Evolutionary conservation across 2,113 vertebrate genomes (phyloP).

Genomic region (Pionites leucogaster): DNA sequence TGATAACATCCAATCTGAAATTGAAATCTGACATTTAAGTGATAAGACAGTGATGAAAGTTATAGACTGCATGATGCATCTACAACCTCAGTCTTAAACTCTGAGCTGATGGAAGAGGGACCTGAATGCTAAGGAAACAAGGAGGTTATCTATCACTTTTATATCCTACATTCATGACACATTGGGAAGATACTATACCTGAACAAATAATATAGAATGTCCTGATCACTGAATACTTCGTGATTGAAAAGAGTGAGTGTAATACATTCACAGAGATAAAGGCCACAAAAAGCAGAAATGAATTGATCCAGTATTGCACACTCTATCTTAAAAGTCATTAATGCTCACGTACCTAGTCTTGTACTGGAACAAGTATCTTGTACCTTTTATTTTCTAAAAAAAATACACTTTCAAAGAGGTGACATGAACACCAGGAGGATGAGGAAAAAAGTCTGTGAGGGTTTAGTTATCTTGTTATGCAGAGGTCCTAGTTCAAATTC

Average conservation of each 20-base stretch:
- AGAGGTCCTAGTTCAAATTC: neutral
- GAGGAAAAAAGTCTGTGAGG: neutral
- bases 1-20: constrained; percentile 2
- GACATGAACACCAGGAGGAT: neutral
- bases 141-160: neutral
- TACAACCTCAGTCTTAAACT: neutral
- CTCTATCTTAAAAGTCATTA: neutral
- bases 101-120: neutral
- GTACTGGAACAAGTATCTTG: neutral
- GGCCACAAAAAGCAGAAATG: neutral
- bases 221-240: neutral
- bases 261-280: neutral
- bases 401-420: neutral
- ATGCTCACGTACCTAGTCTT: neutral
- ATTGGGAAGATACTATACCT: neutral
- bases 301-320: neutral
- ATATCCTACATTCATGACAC: neutral
- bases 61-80: neutral
- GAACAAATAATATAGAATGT: neutral
- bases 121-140: neutral
- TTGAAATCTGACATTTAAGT: neutral
- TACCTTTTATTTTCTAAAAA: neutral
- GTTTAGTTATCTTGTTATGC: neutral
- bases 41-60: neutral
- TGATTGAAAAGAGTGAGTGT: neutral